A percentile compares a stretch with the other conserved stretches of the same genome.
Evolutionary conservation across 2,888 invertebrate genomes (phyloP).

Genomic region (Cantharis nigra): DNA sequence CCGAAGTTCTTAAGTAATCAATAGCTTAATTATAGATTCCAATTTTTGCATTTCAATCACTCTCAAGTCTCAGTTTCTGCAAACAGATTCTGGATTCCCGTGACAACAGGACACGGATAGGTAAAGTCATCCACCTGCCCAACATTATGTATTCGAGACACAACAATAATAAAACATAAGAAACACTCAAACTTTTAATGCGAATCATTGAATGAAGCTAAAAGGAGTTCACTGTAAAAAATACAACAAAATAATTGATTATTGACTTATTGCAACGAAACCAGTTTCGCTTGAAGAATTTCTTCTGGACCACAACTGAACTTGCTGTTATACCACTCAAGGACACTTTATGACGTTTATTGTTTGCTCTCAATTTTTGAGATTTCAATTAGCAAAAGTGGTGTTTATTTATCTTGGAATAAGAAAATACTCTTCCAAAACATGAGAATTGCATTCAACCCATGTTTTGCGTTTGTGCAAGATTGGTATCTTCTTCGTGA

Average conservation of each 20-base stretch:
- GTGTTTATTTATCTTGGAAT: not conserved
- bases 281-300: constrained; percentile 21
- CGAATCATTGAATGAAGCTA: constrained; percentile 21
- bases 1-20: not conserved
- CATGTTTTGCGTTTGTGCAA: not conserved
- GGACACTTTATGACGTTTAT: constrained; percentile 11
- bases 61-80: not conserved
- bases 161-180: constrained; percentile 7
- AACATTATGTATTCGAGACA: not conserved
- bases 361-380: not conserved
- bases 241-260: constrained; percentile 20
- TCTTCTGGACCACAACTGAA: constrained; percentile 13
- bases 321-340: constrained; percentile 10
- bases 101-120: not conserved
- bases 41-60: no score
- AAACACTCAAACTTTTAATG: constrained; percentile 14
- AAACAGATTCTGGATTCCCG: not conserved
- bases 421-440: not conserved
- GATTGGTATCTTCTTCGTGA: not conserved
- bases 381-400: not conserved
- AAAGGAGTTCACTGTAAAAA: constrained; percentile 16
- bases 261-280: constrained; percentile 16
- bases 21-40: not conserved
- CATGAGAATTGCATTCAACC: not conserved
- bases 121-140: not conserved